These are phyloP conservation scores for Pteronotus mesoamericanus DNA, from an alignment of 2,797 vertebrate genomes.

Conservation along the genomic window DNA sequence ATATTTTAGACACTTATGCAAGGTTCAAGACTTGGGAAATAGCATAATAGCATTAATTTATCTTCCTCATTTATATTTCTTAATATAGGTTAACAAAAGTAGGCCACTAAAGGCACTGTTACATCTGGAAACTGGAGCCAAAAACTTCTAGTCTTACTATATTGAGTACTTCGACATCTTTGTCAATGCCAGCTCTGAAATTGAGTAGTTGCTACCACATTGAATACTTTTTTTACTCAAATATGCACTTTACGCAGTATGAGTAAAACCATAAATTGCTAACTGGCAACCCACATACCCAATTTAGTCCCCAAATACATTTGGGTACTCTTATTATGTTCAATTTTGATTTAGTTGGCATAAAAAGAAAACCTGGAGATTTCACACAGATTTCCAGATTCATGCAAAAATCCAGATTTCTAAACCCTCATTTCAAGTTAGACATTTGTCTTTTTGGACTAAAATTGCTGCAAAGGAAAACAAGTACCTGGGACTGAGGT, in stretches of 20 bases:
- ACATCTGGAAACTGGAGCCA: background rate
- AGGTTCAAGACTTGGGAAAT: background rate
- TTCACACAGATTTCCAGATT: slow-evolving; percentile 5
- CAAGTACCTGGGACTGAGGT: background rate
- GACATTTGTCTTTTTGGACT: background rate
- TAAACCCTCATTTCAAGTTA: background rate
- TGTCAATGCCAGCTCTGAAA: background rate
- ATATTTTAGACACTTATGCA: background rate
- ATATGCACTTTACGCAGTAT: background rate
- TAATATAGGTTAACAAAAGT: background rate
- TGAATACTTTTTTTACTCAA: background rate
- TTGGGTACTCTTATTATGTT: background rate
- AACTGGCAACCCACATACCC: background rate
- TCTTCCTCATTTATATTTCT: background rate
- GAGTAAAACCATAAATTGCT: background rate
- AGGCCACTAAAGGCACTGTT: background rate
- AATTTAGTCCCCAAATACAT: background rate
- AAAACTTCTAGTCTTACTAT: background rate
- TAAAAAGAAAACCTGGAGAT: background rate
- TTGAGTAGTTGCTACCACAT: background rate
- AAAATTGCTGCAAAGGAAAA: background rate
- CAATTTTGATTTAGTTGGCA: background rate
- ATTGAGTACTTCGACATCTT: background rate
- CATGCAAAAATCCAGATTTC: background rate
- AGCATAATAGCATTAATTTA: background rate